phyloP scores from a whole-genome alignment of 2,113 vertebrate genomes.

The Lepisosteus oculatus region DNA sequence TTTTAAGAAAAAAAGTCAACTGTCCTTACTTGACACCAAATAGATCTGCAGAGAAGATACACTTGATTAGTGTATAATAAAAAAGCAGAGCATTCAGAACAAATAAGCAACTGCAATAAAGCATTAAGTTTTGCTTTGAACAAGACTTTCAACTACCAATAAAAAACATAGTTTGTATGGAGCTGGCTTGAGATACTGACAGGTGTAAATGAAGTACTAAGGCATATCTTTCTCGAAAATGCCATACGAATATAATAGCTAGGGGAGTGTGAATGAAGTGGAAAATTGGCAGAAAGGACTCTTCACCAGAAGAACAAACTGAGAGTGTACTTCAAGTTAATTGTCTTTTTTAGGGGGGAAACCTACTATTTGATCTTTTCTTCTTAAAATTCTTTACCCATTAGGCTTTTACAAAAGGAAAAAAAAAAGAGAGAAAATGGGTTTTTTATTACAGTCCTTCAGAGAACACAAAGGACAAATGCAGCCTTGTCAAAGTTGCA shows the following conservation, averaged over 20 bases:
- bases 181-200: neutral
- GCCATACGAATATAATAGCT: slow-evolving; percentile 11
- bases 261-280: slow-evolving; percentile 49
- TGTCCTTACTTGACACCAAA: neutral
- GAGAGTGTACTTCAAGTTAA: slow-evolving; percentile 50
- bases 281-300: slow-evolving; percentile 63
- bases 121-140: neutral
- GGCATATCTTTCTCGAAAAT: neutral
- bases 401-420: neutral
- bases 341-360: neutral
- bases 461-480: slow-evolving; percentile 4
- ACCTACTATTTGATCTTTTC: slow-evolving; percentile 13
- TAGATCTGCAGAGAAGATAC: neutral
- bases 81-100: neutral
- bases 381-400: slow-evolving; percentile 5
- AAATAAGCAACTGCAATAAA: neutral
- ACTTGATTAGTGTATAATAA: neutral
- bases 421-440: neutral
- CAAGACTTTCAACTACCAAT: neutral
- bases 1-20: neutral
- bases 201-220: neutral
- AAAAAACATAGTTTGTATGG: neutral
- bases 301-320: slow-evolving; percentile 83
- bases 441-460: neutral
- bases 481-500: neutral